A percentile compares a stretch with the other conserved stretches of the same genome.
These are phyloP conservation scores for Frankliniella fusca DNA, from an alignment of 2,888 invertebrate species.

Conservation along the genomic window DNA sequence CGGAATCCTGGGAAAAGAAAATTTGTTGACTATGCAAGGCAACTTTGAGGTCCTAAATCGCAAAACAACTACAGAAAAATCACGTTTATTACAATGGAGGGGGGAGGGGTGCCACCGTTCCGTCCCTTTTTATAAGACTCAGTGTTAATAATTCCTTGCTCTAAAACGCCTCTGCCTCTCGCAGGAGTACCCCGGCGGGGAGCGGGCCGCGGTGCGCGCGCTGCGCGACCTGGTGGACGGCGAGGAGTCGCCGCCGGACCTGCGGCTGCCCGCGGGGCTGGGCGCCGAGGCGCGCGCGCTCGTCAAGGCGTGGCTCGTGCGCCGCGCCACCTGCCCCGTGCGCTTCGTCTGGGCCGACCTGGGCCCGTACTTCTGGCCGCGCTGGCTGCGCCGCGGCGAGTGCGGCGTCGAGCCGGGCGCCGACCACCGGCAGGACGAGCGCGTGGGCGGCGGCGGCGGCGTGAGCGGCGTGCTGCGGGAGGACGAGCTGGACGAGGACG, in stretches of 20 bases:
- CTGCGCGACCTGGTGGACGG: constrained; percentile 38
- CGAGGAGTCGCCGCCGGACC: constrained; percentile 34
- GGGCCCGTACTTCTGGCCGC: constrained; percentile 52
- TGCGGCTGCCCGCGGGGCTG: constrained; percentile 39
- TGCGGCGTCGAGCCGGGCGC: constrained; percentile 43
- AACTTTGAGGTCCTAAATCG: no score
- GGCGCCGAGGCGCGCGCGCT: constrained; percentile 40
- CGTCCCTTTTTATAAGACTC: no score
- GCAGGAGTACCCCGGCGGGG: constrained; percentile 36
- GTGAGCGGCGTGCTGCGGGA: constrained; percentile 32
- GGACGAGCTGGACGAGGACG: constrained; percentile 32
- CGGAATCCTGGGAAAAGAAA: no score
- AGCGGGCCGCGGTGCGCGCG: constrained; percentile 39
- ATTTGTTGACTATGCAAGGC: no score
- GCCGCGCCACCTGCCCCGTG: constrained; percentile 48
- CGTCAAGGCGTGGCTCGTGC: constrained; percentile 42
- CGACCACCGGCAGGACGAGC: constrained; percentile 28
- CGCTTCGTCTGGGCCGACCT: constrained; percentile 51
- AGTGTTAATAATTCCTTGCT: no score
- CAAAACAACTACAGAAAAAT: no score
- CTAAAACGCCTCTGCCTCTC: not conserved
- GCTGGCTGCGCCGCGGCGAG: constrained; percentile 49
- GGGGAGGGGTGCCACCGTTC: no score
- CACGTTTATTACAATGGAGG: no score
- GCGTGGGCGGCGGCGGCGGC: not conserved